phyloP scores from a whole-genome alignment of 2,888 invertebrate genomes.

The Eristalis intricaria region DNA sequence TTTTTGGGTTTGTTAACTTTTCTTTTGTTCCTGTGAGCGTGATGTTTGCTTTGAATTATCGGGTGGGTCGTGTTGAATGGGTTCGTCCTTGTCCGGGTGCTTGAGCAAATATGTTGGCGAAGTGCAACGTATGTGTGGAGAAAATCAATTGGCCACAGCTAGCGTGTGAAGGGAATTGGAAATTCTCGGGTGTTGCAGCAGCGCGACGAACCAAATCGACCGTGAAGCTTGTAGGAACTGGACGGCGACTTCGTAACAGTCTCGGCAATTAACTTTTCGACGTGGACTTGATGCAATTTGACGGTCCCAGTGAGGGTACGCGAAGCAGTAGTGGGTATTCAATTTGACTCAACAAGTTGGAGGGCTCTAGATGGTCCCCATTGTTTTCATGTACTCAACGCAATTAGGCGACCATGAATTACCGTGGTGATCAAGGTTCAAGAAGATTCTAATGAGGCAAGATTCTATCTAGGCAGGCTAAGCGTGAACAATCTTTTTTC shows the following conservation, averaged over 20 bases:
- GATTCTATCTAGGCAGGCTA: too few species aligned
- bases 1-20: slow-evolving; percentile 45
- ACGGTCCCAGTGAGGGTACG: background rate
- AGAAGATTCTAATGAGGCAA: too few species aligned
- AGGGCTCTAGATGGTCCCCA: too few species aligned
- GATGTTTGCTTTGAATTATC: background rate
- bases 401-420: too few species aligned
- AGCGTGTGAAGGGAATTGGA: background rate
- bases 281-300: background rate
- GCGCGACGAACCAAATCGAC: background rate
- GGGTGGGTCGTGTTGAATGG: background rate
- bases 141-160: background rate
- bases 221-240: background rate
- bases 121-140: background rate
- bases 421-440: too few species aligned
- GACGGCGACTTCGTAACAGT: background rate
- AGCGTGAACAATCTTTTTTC: too few species aligned
- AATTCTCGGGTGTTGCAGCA: background rate
- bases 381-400: too few species aligned
- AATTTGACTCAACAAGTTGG: background rate
- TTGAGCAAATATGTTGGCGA: background rate
- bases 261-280: background rate
- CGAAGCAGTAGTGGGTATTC: background rate
- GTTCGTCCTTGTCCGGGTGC: background rate
- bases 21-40: background rate